A percentile compares a stretch with the other conserved stretches of the same genome.
These are phyloP conservation scores for Malurus alboscapulatus DNA, from an alignment of 2,113 vertebrate species.

Conservation along the genomic window DNA sequence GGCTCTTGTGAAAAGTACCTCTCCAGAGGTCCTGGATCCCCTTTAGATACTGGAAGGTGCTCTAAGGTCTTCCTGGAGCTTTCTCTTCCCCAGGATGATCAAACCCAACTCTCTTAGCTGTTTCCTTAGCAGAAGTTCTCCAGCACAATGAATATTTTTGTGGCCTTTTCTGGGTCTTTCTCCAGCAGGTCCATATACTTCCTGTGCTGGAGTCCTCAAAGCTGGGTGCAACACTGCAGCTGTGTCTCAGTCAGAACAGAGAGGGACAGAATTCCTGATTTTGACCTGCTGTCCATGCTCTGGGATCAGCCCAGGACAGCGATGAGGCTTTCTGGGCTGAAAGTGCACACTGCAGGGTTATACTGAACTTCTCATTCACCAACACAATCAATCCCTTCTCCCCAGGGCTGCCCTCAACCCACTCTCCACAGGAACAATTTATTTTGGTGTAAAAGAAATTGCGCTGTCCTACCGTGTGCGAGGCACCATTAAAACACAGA, in stretches of 20 bases:
- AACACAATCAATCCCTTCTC: background rate
- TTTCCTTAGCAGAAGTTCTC: background rate
- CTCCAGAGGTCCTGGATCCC: background rate
- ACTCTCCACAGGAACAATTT: background rate
- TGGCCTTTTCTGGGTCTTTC: background rate
- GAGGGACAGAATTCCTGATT: background rate
- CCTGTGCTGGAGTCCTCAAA: background rate
- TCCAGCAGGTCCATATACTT: background rate
- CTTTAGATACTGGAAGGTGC: background rate
- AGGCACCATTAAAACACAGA: background rate
- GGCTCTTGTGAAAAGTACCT: background rate
- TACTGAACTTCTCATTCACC: background rate
- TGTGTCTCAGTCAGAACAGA: background rate
- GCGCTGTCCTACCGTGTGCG: rapidly evolving
- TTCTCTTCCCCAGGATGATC: background rate
- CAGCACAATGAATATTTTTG: background rate
- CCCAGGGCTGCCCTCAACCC: background rate
- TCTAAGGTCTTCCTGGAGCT: background rate
- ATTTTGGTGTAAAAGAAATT: background rate
- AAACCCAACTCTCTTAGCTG: rapidly evolving
- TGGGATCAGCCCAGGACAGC: too few species aligned
- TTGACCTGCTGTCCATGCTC: background rate
- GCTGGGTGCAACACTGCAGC: background rate
- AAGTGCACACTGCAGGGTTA: background rate
- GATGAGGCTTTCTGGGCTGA: background rate